Conservation (phyloP, 2,888 invertebrate species). For the Sympetrum striolatum region DNA sequence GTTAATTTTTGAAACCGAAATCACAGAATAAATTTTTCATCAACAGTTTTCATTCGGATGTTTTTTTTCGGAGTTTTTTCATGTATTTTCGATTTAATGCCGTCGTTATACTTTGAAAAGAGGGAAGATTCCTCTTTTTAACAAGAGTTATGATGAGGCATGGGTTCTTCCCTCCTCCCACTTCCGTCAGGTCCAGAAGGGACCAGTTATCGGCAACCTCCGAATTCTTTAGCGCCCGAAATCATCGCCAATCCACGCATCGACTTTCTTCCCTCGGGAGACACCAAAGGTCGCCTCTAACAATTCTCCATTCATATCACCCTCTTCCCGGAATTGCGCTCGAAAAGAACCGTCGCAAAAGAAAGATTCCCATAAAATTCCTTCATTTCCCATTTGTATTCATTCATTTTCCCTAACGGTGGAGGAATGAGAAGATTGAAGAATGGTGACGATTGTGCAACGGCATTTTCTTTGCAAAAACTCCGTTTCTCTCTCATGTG, state of each 20-base stretch:
- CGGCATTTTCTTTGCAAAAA: background rate
- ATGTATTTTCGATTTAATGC: no score
- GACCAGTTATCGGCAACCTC: background rate
- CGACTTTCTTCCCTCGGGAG: background rate
- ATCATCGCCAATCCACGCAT: background rate
- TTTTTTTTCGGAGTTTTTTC: no score
- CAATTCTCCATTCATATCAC: background rate
- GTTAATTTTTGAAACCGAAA: no score
- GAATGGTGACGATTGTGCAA: background rate
- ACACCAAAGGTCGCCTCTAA: background rate
- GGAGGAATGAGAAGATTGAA: background rate
- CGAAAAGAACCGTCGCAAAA: background rate
- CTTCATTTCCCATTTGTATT: background rate
- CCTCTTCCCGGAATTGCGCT: background rate
- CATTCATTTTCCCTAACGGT: background rate
- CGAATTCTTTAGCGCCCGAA: background rate
- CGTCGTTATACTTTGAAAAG: background rate
- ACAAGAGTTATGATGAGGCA: background rate
- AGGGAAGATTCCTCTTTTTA: background rate
- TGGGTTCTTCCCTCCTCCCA: background rate
- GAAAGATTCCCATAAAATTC: background rate
- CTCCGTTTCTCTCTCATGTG: background rate
- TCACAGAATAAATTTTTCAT: no score
- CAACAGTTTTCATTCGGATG: no score
- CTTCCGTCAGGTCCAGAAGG: background rate